Conservation (phyloP, 2,797 vertebrate species). For the Lepus townsendii region DNA sequence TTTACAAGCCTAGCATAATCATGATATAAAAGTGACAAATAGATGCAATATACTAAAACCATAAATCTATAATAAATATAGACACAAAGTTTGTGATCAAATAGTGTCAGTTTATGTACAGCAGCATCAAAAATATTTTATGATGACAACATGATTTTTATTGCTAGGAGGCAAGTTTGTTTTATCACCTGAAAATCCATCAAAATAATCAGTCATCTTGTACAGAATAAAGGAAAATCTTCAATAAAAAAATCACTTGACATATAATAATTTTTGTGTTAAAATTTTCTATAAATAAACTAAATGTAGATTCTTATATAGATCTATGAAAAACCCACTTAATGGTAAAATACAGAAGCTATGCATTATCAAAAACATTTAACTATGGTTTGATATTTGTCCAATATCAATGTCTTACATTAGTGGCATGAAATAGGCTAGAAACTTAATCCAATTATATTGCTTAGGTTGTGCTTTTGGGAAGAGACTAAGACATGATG, state of each 20-base stretch:
- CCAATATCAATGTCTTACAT: too few species aligned
- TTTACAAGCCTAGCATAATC: not conserved
- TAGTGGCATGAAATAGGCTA: too few species aligned
- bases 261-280: not conserved
- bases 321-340: not conserved
- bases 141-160: not conserved
- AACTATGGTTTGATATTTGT: too few species aligned
- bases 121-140: not conserved
- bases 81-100: not conserved
- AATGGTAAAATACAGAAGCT: not conserved
- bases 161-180: not conserved
- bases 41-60: not conserved
- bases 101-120: not conserved
- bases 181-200: constrained; percentile 11
- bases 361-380: not conserved
- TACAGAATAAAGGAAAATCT: not conserved
- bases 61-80: not conserved
- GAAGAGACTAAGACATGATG: too few species aligned
- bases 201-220: not conserved
- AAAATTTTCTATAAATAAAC: not conserved
- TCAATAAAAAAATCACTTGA: not conserved
- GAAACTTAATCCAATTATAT: too few species aligned
- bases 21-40: not conserved
- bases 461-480: too few species aligned
- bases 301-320: not conserved